phyloP scores from a whole-genome alignment of 2,113 vertebrate genomes.

The Prinia subflava region DNA sequence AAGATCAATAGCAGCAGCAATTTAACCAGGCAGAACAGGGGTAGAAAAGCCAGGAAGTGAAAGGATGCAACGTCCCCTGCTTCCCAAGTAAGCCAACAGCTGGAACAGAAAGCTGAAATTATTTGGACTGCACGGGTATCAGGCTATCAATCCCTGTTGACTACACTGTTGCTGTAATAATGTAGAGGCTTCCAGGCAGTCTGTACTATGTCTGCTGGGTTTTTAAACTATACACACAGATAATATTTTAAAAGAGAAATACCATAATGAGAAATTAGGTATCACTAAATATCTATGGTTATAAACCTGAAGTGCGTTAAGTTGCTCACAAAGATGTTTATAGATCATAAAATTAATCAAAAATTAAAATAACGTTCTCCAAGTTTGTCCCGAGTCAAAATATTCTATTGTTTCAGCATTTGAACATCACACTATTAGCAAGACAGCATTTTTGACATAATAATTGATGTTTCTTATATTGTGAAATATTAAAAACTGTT shows the following conservation, averaged over 20 bases:
- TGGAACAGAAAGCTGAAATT: neutral
- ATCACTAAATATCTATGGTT: neutral
- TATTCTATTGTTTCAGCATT: neutral
- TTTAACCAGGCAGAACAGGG: neutral
- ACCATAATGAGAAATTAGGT: neutral
- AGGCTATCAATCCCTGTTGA: neutral
- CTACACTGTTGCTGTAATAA: neutral
- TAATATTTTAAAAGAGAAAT: neutral
- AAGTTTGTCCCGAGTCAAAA: neutral
- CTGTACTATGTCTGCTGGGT: neutral
- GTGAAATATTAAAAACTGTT: too few relatives aligned
- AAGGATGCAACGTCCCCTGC: neutral
- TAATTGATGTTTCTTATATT: neutral
- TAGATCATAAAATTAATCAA: neutral
- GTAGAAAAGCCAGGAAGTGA: neutral
- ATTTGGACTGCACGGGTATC: rapidly evolving
- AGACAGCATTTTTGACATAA: neutral
- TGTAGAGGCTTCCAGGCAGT: neutral
- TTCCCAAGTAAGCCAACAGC: neutral
- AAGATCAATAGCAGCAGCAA: neutral
- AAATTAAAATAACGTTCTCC: neutral
- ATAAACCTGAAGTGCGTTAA: neutral
- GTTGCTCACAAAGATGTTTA: neutral
- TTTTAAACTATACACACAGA: neutral
- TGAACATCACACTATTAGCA: neutral